These are phyloP conservation scores for Chiroxiphia lanceolata DNA, from an alignment of 2,797 vertebrate species.

Conservation along the genomic window DNA sequence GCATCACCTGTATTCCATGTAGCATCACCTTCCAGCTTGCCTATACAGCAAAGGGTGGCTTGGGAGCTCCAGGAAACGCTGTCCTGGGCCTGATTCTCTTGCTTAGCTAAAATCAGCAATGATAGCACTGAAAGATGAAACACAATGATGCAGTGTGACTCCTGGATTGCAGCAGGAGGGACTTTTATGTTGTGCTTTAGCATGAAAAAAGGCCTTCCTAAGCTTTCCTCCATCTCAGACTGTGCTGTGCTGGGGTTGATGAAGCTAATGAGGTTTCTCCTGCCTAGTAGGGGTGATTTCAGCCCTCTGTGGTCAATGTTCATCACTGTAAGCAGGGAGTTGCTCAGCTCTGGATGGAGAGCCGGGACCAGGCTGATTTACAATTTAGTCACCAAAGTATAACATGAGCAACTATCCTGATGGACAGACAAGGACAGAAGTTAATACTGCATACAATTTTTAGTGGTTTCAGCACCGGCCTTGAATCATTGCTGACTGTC, in stretches of 20 bases:
- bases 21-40: neutral
- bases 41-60: neutral
- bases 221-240: neutral
- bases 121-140: neutral
- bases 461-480: neutral
- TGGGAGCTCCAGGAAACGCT: neutral
- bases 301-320: conserved; percentile 2
- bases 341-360: neutral
- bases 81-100: neutral
- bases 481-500: neutral
- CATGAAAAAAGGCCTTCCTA: neutral
- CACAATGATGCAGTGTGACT: neutral
- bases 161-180: neutral
- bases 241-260: neutral
- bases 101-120: neutral
- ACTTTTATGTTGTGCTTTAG: neutral
- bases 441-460: neutral
- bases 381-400: neutral
- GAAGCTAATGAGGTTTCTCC: neutral
- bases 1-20: neutral
- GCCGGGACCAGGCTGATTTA: conserved; percentile 2
- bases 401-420: neutral
- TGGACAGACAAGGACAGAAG: conserved; percentile 17
- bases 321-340: neutral
- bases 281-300: neutral